These are phyloP conservation scores for Mus pahari DNA, from an alignment of 2,113 vertebrate genomes.

Conservation along the genomic window DNA sequence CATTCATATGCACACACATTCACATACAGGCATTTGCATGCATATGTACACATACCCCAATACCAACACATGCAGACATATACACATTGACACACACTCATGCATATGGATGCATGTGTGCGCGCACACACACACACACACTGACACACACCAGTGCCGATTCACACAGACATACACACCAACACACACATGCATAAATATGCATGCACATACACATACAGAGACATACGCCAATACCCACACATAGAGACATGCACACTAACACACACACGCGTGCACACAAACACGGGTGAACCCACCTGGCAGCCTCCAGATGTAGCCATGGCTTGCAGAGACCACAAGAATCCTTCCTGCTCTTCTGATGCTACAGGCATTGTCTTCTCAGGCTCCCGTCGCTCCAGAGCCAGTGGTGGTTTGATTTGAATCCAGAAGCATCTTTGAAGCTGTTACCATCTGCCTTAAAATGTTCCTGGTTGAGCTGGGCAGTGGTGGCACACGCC, in stretches of 20 bases:
- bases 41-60: background rate
- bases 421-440: conserved; percentile 49
- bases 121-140: background rate
- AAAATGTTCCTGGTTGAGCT: conserved; percentile 14
- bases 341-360: background rate
- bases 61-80: background rate
- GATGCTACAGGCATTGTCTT: background rate
- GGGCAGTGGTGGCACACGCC: no score
- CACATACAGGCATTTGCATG: background rate
- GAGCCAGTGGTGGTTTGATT: background rate
- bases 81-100: background rate
- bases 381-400: background rate
- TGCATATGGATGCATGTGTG: background rate
- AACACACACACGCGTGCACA: background rate
- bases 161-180: background rate
- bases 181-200: background rate
- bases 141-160: no score
- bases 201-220: background rate
- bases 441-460: background rate
- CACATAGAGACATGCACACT: no score
- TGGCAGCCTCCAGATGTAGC: background rate
- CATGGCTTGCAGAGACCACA: background rate
- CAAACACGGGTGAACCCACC: background rate
- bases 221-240: background rate
- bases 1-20: background rate